Evolutionary conservation across 2,888 invertebrate species (phyloP).

Genomic region (Zeuzera pyrina): DNA sequence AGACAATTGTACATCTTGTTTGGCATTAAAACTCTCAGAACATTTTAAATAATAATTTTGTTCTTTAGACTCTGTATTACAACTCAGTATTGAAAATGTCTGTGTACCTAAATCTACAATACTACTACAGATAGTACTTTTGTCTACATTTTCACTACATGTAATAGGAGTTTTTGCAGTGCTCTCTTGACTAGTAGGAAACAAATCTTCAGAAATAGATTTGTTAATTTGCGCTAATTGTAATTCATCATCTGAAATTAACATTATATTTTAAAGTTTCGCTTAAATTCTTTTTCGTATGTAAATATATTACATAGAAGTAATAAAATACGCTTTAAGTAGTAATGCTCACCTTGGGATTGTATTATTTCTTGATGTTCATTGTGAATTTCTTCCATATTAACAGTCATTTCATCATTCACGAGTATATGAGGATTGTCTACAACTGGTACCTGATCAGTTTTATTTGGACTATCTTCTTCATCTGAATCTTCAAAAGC

Average conservation of each 20-base stretch:
- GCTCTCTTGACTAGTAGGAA: conserved; percentile 43
- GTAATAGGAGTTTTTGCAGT: conserved; percentile 10
- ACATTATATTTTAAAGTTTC: too few relatives aligned
- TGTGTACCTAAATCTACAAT: conserved; percentile 38
- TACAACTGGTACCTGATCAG: background rate
- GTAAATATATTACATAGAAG: background rate
- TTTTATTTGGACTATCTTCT: conserved; percentile 23
- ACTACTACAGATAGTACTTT: conserved; percentile 11
- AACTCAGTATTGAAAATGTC: conserved; percentile 42
- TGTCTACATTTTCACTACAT: conserved; percentile 2
- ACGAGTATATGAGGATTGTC: background rate
- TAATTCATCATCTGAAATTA: conserved; percentile 45
- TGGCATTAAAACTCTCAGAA: too few relatives aligned
- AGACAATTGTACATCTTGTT: too few relatives aligned
- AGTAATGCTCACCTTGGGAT: conserved; percentile 38
- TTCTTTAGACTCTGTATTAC: conserved; percentile 13
- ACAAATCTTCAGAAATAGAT: conserved; percentile 42
- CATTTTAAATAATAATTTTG: too few relatives aligned
- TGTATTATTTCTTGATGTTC: conserved; percentile 20
- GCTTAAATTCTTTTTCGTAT: too few relatives aligned
- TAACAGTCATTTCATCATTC: background rate
- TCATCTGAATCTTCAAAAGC: conserved; percentile 67
- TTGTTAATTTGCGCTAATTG: conserved; percentile 44
- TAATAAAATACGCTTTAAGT: conserved; percentile 1
- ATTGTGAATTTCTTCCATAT: conserved; percentile 1